Percentiles rank a stretch among this genome's conserved stretches.
Evolutionary conservation across 2,888 invertebrate genomes (phyloP).

Genomic region (Thyatira batis): DNA sequence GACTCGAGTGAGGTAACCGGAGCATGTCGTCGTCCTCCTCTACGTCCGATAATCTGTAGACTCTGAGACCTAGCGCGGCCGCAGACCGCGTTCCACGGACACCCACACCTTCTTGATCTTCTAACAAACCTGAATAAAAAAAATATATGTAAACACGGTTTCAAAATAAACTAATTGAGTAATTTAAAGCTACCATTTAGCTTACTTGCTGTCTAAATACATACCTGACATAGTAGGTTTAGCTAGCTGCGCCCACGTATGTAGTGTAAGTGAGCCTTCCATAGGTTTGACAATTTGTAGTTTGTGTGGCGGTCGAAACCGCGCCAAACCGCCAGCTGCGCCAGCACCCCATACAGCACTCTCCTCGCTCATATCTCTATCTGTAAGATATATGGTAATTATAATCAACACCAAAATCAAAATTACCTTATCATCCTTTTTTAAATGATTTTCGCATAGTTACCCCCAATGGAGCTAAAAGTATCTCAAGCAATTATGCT

Average conservation of each 20-base stretch:
- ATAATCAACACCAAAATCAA: too few species aligned
- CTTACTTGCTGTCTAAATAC: neutral
- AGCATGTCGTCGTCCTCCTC: constrained; percentile 91
- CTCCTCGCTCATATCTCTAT: constrained; percentile 67
- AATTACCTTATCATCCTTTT: too few species aligned
- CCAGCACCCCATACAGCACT: constrained; percentile 79
- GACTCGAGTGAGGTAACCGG: constrained; percentile 88
- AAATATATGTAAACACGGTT: neutral
- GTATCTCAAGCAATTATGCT: too few species aligned
- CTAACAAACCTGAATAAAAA: constrained; percentile 84
- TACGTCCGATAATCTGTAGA: constrained; percentile 84
- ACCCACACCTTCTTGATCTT: constrained; percentile 95
- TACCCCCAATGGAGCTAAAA: too few species aligned
- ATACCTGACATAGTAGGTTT: constrained; percentile 94
- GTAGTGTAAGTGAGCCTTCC: constrained; percentile 95
- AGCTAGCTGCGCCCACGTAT: constrained; percentile 97
- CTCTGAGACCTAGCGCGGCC: constrained; percentile 88
- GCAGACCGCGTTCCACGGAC: constrained; percentile 89
- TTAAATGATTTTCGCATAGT: too few species aligned
- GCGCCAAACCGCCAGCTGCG: constrained; percentile 64
- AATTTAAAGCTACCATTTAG: neutral
- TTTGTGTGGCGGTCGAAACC: constrained; percentile 93
- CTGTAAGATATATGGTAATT: constrained; percentile 28
- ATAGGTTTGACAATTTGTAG: constrained; percentile 95
- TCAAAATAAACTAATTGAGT: neutral